A percentile compares a stretch with the other conserved stretches of the same genome.
These are phyloP conservation scores for Platyscapa corneri DNA, from an alignment of 1,140 invertebrate species.

Conservation along the genomic window DNA sequence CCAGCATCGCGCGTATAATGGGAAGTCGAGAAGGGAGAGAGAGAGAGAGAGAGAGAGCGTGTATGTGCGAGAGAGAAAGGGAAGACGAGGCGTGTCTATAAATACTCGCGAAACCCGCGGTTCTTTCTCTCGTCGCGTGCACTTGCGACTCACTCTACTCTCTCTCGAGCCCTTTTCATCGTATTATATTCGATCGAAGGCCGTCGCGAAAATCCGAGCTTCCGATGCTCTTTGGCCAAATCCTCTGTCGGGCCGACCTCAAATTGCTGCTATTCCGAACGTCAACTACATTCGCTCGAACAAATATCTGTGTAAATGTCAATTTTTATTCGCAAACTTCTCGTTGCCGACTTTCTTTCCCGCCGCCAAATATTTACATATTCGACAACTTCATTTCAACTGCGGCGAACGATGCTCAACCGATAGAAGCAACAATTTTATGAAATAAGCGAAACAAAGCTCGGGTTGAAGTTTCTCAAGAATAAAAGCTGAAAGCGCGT, in stretches of 20 bases:
- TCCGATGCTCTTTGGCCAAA: not conserved
- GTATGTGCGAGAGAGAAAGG: not conserved
- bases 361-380: no score
- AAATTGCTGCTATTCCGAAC: not conserved
- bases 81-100: conserved; percentile 32
- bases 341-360: no score
- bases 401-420: no score
- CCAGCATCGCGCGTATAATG: not conserved
- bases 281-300: not conserved
- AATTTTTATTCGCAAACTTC: no score
- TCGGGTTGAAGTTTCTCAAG: not conserved
- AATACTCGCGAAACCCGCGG: conserved; percentile 40
- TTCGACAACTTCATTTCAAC: not conserved
- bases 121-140: not conserved
- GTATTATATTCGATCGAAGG: conserved; percentile 22
- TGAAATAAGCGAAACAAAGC: not conserved
- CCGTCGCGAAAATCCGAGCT: conserved; percentile 2
- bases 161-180: conserved; percentile 22
- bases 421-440: not conserved
- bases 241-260: not conserved
- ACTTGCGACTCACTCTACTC: conserved; percentile 30
- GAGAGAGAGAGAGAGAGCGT: not conserved
- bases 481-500: not conserved
- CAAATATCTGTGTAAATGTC: no score
- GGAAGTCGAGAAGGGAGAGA: not conserved